Evolutionary conservation across 2,888 invertebrate species (phyloP), one percentile per base, ranked within the genome.

Genomic region (Trypoxylon attenuatum): DNA sequence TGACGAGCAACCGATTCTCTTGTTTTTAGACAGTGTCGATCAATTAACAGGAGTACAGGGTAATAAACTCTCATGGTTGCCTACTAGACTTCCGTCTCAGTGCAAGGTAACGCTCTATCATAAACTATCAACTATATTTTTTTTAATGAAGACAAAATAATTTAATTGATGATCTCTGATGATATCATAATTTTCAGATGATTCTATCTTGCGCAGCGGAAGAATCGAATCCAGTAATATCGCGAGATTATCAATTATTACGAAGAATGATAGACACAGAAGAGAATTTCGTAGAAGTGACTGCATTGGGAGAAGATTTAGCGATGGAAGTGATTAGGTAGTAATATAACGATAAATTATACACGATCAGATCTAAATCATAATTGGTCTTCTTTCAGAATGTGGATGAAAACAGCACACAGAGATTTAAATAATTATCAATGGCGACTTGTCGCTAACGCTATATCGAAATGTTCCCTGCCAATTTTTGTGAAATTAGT

Each of bases 401-500:
- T 95, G 89, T 99, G 98, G 99, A 95, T 99, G 93, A 92, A 93
- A 71, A 94, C 94, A 5, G 95, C 94, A 0, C 94, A 94, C 58
- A 89, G 97, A 10, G 97, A 97, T 82, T 88, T 99, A 1, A 94
- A 94, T 41, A 96, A 96, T 82, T 96, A 95, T 84, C 98, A 98
- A 82, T 98, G 97, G 97, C 91, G 95, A 29, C 87, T 98, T 51
- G 98, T 98, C 0, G 94, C 96, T 13, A 97, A 97, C 80, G 97
- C 97, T 0, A 95, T 98, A 27, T 92, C 92, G 10, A 94, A 95
- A 81, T 98, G 98, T 83, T 98, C 98, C 0, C 88, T 98, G 52
- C 98, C 99, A 0, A 96, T 99, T 67, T 99, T 98, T 84, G 97
- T 99, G 0, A 99, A 99, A 88, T 89, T 99, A 41, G 97, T 99